Base-by-base conservation (phyloP, 2,888 invertebrate species). In the Mesopsocus fuscifrons region DNA sequence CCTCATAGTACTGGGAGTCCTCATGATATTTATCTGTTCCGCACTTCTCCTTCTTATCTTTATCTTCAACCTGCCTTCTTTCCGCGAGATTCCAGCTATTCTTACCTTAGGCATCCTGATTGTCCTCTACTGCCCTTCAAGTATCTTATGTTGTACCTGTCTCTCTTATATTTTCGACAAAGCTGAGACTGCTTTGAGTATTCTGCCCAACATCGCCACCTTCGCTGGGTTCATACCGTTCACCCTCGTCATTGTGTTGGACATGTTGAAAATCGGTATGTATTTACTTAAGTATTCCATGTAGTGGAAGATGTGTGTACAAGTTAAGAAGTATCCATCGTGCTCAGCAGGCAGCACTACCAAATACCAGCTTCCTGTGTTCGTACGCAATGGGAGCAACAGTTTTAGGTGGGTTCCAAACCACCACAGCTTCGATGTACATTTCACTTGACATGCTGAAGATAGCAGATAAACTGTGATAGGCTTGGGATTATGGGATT, bases 91-190 rank as follows among this genome's bases (percentile, higher is more conserved):
- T 43, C 75, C 78, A 1, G 79, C 81, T 1, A 67, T 81, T 48
- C 66, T 70, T 26, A 74, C 76, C 50, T 64, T 81, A 11, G 69
- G 72, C n/a, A 60, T 68, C 31, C 66, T 81, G 1, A 63, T 80
- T 8, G 56, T 77, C 34, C 62, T 82, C 5, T 83, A 80, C 62
- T 75, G 78, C 52, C 79, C 82, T 2, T 70, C 79, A 16, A 77
- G 77, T 49, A 74, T 84, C 38, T 62, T 85, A 49, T 78, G 79
- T 56, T 75, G 77, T 51, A 78, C 84, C 1, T 73, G 77, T 49
- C 63, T 80, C 26, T 81, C 83, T 21, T 85, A 83, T 55, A 67
- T 81, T 41, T 87, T 87, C 57, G 77, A 81, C 58, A 80, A 79
- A 55, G 74, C 75, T 65, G 85, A 85, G 56, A 80, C 82, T 3